These are phyloP conservation scores for Columba guinea DNA, from an alignment of 2,797 vertebrate genomes.

Conservation along the genomic window DNA sequence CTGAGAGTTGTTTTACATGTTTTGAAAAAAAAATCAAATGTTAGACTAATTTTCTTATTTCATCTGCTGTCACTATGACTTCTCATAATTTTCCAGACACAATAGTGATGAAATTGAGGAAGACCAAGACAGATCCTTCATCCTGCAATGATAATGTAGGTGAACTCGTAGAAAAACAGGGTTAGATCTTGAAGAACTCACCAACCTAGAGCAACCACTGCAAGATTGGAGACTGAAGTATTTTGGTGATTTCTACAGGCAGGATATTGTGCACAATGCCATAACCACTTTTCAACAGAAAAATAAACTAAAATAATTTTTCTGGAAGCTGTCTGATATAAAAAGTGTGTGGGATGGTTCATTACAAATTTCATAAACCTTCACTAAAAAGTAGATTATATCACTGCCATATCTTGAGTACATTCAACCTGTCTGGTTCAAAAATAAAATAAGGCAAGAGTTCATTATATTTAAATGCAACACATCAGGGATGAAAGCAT, in stretches of 20 bases:
- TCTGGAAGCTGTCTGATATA: not conserved
- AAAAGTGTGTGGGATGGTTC: not conserved
- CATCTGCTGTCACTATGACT: not conserved
- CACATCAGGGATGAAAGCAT: not conserved
- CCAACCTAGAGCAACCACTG: not conserved
- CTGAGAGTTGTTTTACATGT: not conserved
- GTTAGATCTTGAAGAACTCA: not conserved
- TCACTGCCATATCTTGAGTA: not conserved
- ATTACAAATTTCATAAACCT: not conserved
- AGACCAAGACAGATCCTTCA: not conserved
- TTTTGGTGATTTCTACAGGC: not conserved
- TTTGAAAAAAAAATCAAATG: not conserved
- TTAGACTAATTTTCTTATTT: not conserved
- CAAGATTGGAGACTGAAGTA: not conserved
- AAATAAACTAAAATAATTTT: constrained; percentile 1
- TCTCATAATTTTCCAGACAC: not conserved
- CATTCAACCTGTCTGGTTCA: not conserved
- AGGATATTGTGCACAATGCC: not conserved
- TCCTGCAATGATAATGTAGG: not conserved
- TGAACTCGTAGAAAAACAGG: not conserved
- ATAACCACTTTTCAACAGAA: not conserved
- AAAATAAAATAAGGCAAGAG: not conserved
- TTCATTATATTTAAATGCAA: not conserved
- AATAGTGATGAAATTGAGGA: not conserved
- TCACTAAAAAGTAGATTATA: not conserved